Conservation (phyloP, 2,113 vertebrate genomes). For the Thalassarche chlororhynchos region DNA sequence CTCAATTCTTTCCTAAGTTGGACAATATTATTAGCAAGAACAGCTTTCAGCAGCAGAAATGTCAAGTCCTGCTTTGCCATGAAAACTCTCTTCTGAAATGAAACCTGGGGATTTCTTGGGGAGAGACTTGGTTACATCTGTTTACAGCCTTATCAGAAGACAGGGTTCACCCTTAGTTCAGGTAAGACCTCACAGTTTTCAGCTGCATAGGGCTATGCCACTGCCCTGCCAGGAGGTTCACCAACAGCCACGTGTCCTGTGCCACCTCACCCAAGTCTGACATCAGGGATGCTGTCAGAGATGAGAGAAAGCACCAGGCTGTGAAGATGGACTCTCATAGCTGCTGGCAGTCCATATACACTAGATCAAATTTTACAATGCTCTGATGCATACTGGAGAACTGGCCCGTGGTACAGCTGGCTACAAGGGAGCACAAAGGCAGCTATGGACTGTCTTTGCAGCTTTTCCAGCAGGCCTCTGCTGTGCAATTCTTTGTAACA, state of each 20-base stretch:
- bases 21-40: neutral
- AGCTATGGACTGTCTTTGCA: neutral
- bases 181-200: neutral
- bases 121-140: neutral
- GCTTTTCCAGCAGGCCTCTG: neutral
- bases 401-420: neutral
- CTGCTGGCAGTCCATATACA: neutral
- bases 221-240: neutral
- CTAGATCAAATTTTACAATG: neutral
- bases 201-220: neutral
- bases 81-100: neutral
- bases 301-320: neutral
- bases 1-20: neutral
- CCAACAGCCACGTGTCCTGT: rapidly evolving
- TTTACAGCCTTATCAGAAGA: neutral
- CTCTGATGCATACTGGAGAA: neutral
- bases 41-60: neutral
- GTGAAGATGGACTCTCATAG: neutral
- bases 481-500: neutral
- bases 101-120: neutral
- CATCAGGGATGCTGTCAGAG: neutral
- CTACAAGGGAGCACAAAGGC: neutral
- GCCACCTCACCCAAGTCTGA: neutral
- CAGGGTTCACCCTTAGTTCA: neutral
- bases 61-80: neutral